Conservation (phyloP, 2,888 invertebrate species). For the Unio pictorum region DNA sequence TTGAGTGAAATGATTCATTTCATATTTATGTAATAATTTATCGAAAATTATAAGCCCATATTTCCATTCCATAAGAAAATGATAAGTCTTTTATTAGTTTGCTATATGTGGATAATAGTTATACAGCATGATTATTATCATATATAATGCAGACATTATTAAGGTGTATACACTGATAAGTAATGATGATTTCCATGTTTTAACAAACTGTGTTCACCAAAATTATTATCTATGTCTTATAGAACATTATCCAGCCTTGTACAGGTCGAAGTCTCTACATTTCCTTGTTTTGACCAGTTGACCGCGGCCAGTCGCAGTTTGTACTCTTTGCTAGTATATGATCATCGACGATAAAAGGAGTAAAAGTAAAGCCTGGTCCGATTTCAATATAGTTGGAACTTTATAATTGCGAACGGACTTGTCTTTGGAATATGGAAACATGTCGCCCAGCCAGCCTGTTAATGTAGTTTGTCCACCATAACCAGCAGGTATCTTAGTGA, state of each 20-base stretch:
- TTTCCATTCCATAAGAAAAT: too few species aligned
- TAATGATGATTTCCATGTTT: too few species aligned
- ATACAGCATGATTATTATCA: too few species aligned
- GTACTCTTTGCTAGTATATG: neutral
- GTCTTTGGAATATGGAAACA: neutral
- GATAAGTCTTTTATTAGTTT: too few species aligned
- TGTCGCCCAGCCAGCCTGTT: neutral
- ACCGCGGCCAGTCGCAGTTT: neutral
- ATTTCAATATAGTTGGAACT: neutral
- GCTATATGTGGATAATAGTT: too few species aligned
- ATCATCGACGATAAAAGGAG: neutral
- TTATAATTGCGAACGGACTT: neutral
- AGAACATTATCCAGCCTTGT: constrained; percentile 1
- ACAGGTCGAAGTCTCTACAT: neutral
- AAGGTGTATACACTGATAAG: too few species aligned
- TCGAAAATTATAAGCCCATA: too few species aligned
- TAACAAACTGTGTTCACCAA: too few species aligned
- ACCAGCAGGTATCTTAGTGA: neutral
- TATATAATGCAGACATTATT: too few species aligned
- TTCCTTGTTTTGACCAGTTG: neutral
- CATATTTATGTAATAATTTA: too few species aligned
- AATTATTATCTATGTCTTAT: neutral
- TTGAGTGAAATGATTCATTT: too few species aligned
- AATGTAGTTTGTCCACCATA: neutral
- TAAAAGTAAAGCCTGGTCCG: neutral